Evolutionary conservation across 2,113 vertebrate genomes (phyloP).

Genomic region (Cyprinodon tularosa): DNA sequence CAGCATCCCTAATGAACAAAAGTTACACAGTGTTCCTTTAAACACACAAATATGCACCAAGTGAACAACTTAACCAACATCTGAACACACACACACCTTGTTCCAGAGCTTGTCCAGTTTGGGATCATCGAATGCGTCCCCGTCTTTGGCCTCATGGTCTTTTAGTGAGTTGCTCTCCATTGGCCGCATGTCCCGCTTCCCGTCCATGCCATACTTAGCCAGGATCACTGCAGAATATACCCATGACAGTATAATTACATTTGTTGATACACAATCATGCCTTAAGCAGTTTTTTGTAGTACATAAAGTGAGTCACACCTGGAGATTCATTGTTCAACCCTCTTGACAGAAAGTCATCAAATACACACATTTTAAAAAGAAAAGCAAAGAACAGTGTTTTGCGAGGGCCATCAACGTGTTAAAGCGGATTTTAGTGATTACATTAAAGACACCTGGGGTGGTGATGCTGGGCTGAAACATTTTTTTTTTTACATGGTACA

Average conservation of each 20-base stretch:
- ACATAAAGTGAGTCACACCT: conserved; percentile 2
- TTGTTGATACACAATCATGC: neutral
- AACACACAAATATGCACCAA: neutral
- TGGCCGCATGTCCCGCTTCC: conserved; percentile 84
- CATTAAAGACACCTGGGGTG: neutral
- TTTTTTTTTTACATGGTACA: neutral
- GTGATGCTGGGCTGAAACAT: neutral
- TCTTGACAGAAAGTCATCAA: conserved; percentile 25
- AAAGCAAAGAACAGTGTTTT: neutral
- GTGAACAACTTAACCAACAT: no score
- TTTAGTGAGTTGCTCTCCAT: conserved; percentile 85
- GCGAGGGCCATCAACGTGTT: neutral
- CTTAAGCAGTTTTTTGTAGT: neutral
- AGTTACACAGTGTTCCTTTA: no score
- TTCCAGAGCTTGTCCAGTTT: conserved; percentile 95
- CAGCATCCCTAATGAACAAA: no score
- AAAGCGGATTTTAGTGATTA: neutral
- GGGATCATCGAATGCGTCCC: conserved; percentile 88
- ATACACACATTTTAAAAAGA: conserved; percentile 2
- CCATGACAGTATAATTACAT: neutral
- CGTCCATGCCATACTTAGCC: conserved; percentile 93
- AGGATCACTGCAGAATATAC: conserved; percentile 84
- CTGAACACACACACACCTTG: conserved; percentile 81
- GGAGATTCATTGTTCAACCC: conserved; percentile 18
- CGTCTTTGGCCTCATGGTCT: conserved; percentile 78